These are phyloP conservation scores for Rhagologus leucostigma DNA, from an alignment of 2,113 vertebrate species.

Conservation along the genomic window DNA sequence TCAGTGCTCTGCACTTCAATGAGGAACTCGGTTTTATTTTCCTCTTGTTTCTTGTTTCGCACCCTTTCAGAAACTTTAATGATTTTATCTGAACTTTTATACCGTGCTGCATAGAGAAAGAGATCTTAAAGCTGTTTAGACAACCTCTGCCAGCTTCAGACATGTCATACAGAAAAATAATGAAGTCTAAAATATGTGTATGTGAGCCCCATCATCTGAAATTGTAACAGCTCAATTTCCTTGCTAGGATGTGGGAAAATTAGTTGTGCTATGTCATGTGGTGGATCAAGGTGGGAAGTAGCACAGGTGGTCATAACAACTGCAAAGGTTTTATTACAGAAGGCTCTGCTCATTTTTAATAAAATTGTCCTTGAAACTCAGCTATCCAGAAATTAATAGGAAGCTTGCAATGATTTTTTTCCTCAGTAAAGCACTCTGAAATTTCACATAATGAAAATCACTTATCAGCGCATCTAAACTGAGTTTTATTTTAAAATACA, in stretches of 20 bases:
- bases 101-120: not conserved
- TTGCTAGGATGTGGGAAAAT: constrained; percentile 33
- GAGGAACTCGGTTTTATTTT: not conserved
- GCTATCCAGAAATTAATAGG: constrained; percentile 37
- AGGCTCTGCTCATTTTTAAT: constrained; percentile 47
- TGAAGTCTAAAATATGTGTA: not conserved
- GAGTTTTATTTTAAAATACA: constrained; percentile 52
- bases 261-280: not conserved
- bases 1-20: not conserved
- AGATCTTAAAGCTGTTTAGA: not conserved
- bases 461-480: constrained; percentile 31
- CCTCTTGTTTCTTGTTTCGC: not conserved
- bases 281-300: not conserved
- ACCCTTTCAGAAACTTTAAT: not conserved
- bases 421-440: not conserved
- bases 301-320: constrained; percentile 51
- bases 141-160: not conserved
- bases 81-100: not conserved
- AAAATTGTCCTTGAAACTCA: constrained; percentile 59
- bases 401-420: constrained; percentile 25
- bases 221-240: constrained; percentile 11
- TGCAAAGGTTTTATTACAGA: constrained; percentile 34
- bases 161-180: not conserved
- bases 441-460: constrained; percentile 20
- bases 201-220: not conserved